Evolutionary conservation across 2,888 invertebrate genomes (phyloP).

Genomic region (Oscheius onirici): DNA sequence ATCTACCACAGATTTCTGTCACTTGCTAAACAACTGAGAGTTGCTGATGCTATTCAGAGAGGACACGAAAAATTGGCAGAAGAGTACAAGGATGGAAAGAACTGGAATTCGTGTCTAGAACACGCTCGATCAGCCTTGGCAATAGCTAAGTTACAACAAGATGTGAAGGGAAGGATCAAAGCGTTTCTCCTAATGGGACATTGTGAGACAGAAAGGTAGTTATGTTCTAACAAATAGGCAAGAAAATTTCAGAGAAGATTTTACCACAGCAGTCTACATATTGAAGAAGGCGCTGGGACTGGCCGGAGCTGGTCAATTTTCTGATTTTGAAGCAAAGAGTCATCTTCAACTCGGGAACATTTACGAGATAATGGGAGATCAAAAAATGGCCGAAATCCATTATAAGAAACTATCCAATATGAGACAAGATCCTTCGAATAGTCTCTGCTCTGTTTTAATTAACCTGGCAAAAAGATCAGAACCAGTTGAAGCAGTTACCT

Average conservation of each 20-base stretch:
- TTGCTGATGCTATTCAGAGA: conserved; percentile 5
- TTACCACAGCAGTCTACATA: conserved; percentile 34
- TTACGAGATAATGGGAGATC: not conserved
- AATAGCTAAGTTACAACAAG: conserved; percentile 38
- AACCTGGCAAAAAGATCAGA: not conserved
- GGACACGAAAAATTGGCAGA: conserved; percentile 28
- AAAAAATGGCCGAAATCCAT: not conserved
- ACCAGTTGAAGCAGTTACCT: not conserved
- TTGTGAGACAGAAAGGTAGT: conserved; percentile 33
- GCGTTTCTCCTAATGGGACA: conserved; percentile 43
- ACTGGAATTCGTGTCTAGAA: conserved; percentile 30
- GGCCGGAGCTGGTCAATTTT: conserved; percentile 33
- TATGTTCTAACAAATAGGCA: not conserved
- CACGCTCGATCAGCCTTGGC: conserved; percentile 42
- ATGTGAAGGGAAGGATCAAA: conserved; percentile 34
- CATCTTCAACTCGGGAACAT: not conserved
- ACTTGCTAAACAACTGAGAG: conserved; percentile 27
- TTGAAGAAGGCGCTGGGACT: conserved; percentile 39
- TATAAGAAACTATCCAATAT: not conserved
- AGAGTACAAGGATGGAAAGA: not conserved
- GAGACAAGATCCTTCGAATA: not conserved
- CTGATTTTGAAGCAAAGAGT: not conserved
- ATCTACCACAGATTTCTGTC: conserved; percentile 22
- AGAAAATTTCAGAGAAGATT: conserved; percentile 33
- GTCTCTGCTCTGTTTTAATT: not conserved